Conservation (phyloP, 1,140 invertebrate species). For the Hycleus cichorii region DNA sequence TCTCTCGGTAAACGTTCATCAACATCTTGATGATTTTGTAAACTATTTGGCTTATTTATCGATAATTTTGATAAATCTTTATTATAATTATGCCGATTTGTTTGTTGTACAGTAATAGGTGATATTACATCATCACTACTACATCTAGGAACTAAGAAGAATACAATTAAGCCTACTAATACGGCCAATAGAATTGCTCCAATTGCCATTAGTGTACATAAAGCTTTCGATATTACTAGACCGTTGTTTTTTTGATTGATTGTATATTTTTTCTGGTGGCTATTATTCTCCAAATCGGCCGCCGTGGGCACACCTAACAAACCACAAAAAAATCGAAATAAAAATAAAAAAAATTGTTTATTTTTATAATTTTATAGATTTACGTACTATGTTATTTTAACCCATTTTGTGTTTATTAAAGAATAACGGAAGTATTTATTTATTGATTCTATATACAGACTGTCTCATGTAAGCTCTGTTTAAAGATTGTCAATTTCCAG, state of each 20-base stretch:
- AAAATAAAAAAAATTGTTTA: too few relatives aligned
- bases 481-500: too few relatives aligned
- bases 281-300: constrained; percentile 34
- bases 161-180: constrained; percentile 33
- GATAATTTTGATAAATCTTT: too few relatives aligned
- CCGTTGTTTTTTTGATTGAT: constrained; percentile 28
- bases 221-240: constrained; percentile 31
- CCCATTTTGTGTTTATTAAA: too few relatives aligned
- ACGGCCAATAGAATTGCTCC: constrained; percentile 33
- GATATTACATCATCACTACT: constrained; percentile 1
- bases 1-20: constrained; percentile 30
- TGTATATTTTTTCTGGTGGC: constrained; percentile 37
- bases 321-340: constrained; percentile 7
- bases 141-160: constrained; percentile 33
- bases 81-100: too few relatives aligned
- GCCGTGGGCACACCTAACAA: constrained; percentile 33
- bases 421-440: too few relatives aligned
- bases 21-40: constrained; percentile 12
- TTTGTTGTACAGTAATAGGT: too few relatives aligned
- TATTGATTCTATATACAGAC: too few relatives aligned
- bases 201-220: constrained; percentile 33
- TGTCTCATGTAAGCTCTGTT: too few relatives aligned
- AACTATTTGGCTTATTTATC: too few relatives aligned
- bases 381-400: too few relatives aligned
- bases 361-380: too few relatives aligned